Base-by-base conservation (phyloP, 2,113 vertebrate genomes). In the Amphiprion ocellaris region DNA sequence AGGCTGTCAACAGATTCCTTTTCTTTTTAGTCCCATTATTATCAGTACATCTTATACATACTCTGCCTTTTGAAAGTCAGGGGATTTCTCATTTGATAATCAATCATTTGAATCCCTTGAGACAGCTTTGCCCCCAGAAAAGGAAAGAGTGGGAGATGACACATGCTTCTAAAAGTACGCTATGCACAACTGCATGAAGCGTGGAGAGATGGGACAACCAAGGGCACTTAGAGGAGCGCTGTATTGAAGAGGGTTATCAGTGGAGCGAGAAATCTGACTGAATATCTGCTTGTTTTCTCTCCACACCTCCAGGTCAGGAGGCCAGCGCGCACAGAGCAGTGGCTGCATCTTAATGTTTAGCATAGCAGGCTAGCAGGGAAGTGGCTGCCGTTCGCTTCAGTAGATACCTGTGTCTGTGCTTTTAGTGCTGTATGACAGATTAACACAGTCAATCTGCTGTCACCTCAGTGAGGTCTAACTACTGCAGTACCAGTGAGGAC, bases 221-320 rank as follows among this genome's bases (percentile, higher is more conserved):
- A 84, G 82, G 82, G 87, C 91, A 91, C 89, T 93, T 92, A 92
- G 85, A 89, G 76, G 78, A 88, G 83, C 8, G 58, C 23, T 47
- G 50, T 66, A 39, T 59, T 46, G 74, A 71, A 30, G 46, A 77
- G 61, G 74, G 82, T 82, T 90, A 77, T 59, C 89, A 94, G 79
- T 91, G 87, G 82, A 93, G 89, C 91, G 91, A 91, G 81, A 92
- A 88, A 93, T 91, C 81, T 86, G 85, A 90, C 90, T 81, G 76
- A 71, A 81, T 85, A 83, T 89, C 81, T 78, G 59, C 83, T 64
- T 59, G 69, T 86, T 91, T 69, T 67, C 76, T 78, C 68, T 74
- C 62, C 23, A 85, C 92, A 88, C 89, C 89, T 92, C 66, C 26
- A 56, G 92, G 88, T 91, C 89, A 92, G 23, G 68, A 77, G 84